A percentile compares a stretch with the other conserved stretches of the same genome.
Conservation (phyloP, 2,888 invertebrate genomes). For the Ectropis crepuscularia region DNA sequence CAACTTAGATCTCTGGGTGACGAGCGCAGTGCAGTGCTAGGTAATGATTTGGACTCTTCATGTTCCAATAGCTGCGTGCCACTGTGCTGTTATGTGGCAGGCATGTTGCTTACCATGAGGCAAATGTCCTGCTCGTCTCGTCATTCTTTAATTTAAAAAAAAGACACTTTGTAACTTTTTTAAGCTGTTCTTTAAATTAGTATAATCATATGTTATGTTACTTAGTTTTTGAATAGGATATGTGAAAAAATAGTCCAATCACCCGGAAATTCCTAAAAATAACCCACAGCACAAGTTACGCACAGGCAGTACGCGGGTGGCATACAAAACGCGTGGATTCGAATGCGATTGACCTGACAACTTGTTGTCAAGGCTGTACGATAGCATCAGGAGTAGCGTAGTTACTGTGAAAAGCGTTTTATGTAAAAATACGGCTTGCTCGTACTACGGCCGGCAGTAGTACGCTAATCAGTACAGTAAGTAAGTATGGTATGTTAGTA, state of each 20-base stretch:
- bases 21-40: too few species aligned
- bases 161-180: too few species aligned
- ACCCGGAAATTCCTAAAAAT: conserved; percentile 53
- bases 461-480: too few species aligned
- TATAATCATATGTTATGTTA: neutral
- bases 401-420: conserved; percentile 1
- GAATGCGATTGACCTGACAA: conserved; percentile 55
- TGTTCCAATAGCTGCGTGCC: too few species aligned
- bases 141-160: too few species aligned
- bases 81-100: too few species aligned
- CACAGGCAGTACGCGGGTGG: conserved; percentile 42
- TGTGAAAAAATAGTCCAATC: conserved; percentile 31
- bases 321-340: conserved; percentile 48
- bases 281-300: conserved; percentile 40
- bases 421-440: conserved; percentile 10
- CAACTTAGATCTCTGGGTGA: too few species aligned
- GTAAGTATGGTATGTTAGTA: too few species aligned
- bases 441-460: neutral
- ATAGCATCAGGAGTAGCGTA: neutral
- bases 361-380: conserved; percentile 50
- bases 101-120: too few species aligned
- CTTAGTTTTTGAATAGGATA: neutral
- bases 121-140: too few species aligned
- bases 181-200: too few species aligned
- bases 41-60: too few species aligned